Conservation (phyloP, 2,797 vertebrate species). For the Cygnus olor region DNA sequence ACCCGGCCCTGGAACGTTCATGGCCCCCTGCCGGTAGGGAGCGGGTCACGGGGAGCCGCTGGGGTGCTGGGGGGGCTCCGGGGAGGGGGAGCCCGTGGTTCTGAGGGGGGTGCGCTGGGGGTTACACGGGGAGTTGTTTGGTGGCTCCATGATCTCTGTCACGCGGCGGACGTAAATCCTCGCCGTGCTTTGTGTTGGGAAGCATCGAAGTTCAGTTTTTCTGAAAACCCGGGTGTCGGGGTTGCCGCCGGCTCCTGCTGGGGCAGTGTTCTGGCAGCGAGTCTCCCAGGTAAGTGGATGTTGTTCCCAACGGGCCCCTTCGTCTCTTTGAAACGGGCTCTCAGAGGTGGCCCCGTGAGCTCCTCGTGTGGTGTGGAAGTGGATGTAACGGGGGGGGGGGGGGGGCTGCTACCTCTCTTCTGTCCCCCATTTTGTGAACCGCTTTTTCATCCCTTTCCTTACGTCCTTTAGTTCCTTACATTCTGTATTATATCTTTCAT, state of each 20-base stretch:
- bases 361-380: not conserved
- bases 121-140: accelerated
- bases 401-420: too few species aligned
- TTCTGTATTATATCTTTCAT: too few species aligned
- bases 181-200: not conserved
- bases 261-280: not conserved
- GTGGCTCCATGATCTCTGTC: accelerated
- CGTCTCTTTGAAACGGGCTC: not conserved
- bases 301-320: not conserved
- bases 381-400: not conserved
- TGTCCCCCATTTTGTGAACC: not conserved
- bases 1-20: too few species aligned
- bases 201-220: not conserved
- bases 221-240: not conserved
- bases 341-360: not conserved
- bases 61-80: too few species aligned
- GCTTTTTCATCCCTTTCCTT: not conserved
- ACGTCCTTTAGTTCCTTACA: too few species aligned
- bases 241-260: not conserved
- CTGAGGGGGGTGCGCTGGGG: accelerated
- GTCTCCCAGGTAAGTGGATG: not conserved
- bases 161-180: not conserved
- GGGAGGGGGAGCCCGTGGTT: accelerated
- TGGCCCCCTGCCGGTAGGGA: too few species aligned
- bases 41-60: too few species aligned